phyloP scores from a whole-genome alignment of 2,113 vertebrate species.

The Laticauda laticaudata region DNA sequence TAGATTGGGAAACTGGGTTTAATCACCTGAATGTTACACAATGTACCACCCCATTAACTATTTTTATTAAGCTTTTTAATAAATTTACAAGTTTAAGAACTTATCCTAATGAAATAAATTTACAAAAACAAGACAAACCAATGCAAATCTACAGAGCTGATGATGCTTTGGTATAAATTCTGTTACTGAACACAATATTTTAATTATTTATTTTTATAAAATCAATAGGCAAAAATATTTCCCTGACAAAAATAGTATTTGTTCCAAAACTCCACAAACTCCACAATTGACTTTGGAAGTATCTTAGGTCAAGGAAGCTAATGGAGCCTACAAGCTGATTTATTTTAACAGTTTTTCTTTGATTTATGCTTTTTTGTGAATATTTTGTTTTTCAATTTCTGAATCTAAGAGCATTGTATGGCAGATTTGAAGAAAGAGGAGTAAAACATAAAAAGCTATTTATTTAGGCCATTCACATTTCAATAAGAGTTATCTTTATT shows the following conservation, averaged over 20 bases:
- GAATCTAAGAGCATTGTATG: not conserved
- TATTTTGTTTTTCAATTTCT: slow-evolving; percentile 17
- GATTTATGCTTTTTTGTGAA: slow-evolving; percentile 13
- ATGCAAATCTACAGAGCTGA: not conserved
- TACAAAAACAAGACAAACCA: not conserved
- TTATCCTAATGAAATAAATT: not conserved
- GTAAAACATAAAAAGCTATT: not conserved
- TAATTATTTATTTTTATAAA: slow-evolving; percentile 9
- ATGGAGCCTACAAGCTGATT: slow-evolving; percentile 1
- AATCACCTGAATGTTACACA: not conserved
- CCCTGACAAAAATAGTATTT: slow-evolving; percentile 5
- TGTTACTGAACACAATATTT: not conserved
- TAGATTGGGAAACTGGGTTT: not conserved
- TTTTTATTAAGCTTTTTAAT: not conserved
- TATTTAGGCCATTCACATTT: not conserved
- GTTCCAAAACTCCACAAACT: not conserved
- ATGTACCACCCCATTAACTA: not conserved
- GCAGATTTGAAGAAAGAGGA: not conserved
- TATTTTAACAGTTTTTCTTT: slow-evolving; percentile 31
- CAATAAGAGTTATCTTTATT: not conserved
- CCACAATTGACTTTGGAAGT: slow-evolving; percentile 26
- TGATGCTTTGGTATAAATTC: not conserved
- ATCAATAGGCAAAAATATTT: not conserved
- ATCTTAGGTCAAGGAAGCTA: slow-evolving; percentile 17
- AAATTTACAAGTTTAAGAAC: not conserved